phyloP scores from a whole-genome alignment of 35 echinoderm and acorn worm genomes.

The Apostichopus japonicus region DNA sequence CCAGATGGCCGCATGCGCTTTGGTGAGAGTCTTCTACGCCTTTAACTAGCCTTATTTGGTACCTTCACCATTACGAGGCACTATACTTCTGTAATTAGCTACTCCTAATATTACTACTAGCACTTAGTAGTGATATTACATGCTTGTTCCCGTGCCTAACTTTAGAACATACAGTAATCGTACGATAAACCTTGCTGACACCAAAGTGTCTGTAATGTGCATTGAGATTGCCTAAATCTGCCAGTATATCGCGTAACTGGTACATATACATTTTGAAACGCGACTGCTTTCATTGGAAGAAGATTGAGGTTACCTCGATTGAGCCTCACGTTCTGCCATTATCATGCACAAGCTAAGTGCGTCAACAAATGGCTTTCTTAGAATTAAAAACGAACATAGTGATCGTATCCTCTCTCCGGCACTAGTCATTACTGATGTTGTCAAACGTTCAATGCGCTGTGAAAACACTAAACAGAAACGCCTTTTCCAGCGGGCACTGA shows the following conservation, averaged over 20 bases:
- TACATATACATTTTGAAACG: background rate
- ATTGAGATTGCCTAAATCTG: too few species aligned
- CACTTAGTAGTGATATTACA: background rate
- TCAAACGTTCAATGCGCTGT: background rate
- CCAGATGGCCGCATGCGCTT: too few species aligned
- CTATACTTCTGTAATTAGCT: background rate
- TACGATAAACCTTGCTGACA: background rate
- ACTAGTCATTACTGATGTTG: background rate
- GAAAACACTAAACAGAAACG: too few species aligned
- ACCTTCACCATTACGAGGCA: too few species aligned
- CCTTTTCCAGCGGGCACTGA: too few species aligned
- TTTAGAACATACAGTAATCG: background rate
- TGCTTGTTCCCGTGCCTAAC: background rate
- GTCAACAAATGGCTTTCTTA: background rate
- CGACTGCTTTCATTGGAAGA: background rate
- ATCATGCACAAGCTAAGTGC: background rate
- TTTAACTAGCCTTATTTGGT: too few species aligned
- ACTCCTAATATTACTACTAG: background rate
- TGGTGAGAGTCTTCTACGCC: too few species aligned
- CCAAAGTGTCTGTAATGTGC: background rate
- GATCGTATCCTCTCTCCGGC: background rate
- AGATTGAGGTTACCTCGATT: background rate
- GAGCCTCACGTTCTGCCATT: constrained; percentile 13
- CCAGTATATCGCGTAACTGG: background rate
- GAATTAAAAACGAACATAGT: background rate